These are phyloP conservation scores for Limanda limanda DNA, from an alignment of 2,113 vertebrate species.

Conservation along the genomic window DNA sequence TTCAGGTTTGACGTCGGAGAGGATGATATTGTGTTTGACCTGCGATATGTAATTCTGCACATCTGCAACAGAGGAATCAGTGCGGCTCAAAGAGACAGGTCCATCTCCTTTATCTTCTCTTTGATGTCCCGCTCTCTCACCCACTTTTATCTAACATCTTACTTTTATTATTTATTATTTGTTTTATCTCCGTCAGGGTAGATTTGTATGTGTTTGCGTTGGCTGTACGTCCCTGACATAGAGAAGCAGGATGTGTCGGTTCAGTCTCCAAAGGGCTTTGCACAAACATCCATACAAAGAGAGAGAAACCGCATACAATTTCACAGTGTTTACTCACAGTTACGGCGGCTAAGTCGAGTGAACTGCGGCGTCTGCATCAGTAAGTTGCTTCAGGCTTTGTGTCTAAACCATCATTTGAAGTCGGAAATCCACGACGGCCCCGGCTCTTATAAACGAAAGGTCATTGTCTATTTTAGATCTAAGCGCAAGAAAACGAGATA, in stretches of 20 bases:
- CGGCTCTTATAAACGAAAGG: constrained; percentile 32
- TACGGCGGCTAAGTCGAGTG: constrained; percentile 21
- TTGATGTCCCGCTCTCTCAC: constrained; percentile 37
- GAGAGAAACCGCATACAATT: constrained; percentile 21
- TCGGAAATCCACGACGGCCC: constrained; percentile 17
- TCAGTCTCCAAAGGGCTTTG: constrained; percentile 30
- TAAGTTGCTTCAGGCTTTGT: constrained; percentile 32
- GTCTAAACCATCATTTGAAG: constrained; percentile 36
- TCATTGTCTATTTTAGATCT: constrained; percentile 30
- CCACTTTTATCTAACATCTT: background rate
- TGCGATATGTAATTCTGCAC: background rate
- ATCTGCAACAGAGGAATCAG: constrained; percentile 24
- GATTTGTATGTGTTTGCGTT: constrained; percentile 25
- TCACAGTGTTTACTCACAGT: constrained; percentile 22
- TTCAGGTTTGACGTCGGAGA: background rate
- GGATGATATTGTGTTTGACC: background rate
- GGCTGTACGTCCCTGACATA: background rate
- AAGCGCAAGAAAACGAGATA: background rate
- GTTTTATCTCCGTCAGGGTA: constrained; percentile 21
- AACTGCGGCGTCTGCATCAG: constrained; percentile 17
- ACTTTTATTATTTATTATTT: constrained; percentile 21
- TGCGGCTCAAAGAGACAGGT: constrained; percentile 17
- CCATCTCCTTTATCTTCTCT: constrained; percentile 44
- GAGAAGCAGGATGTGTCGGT: constrained; percentile 17
- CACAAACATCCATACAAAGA: constrained; percentile 6